phyloP scores from a whole-genome alignment of 1,140 invertebrate species.

The Bombus ignitus region DNA sequence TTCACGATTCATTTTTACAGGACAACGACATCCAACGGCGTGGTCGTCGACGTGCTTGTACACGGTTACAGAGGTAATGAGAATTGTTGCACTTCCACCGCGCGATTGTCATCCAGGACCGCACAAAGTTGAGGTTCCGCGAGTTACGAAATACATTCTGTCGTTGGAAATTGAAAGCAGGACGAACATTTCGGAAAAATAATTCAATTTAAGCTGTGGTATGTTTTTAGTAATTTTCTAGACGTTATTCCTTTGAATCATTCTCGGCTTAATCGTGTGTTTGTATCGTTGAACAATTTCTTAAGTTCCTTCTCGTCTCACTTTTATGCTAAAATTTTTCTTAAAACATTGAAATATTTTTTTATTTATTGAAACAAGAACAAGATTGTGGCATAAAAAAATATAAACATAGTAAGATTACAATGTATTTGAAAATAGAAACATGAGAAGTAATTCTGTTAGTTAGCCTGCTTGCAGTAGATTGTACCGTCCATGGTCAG shows the following conservation, averaged over 20 bases:
- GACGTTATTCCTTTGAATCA: no score
- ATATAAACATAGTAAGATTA: background rate
- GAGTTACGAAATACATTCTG: background rate
- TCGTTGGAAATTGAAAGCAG: no score
- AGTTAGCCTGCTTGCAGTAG: background rate
- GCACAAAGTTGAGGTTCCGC: background rate
- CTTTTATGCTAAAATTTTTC: no score
- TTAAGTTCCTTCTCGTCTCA: no score
- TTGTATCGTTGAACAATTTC: background rate
- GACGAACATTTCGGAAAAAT: background rate
- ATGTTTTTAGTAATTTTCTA: no score
- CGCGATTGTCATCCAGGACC: background rate
- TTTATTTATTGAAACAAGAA: background rate
- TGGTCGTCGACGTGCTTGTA: conserved; percentile 27
- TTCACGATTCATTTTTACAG: conserved; percentile 62
- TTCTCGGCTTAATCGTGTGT: no score
- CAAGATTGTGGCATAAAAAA: background rate
- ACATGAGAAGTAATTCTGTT: background rate
- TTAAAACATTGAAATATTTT: background rate
- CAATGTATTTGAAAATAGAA: background rate
- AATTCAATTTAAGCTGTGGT: background rate
- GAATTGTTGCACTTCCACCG: conserved; percentile 49
- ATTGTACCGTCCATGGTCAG: background rate
- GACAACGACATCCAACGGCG: conserved; percentile 46
- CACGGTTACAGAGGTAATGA: conserved; percentile 38